Evolutionary conservation across 2,797 vertebrate species (phyloP).

Genomic region (Miichthys miiuy): DNA sequence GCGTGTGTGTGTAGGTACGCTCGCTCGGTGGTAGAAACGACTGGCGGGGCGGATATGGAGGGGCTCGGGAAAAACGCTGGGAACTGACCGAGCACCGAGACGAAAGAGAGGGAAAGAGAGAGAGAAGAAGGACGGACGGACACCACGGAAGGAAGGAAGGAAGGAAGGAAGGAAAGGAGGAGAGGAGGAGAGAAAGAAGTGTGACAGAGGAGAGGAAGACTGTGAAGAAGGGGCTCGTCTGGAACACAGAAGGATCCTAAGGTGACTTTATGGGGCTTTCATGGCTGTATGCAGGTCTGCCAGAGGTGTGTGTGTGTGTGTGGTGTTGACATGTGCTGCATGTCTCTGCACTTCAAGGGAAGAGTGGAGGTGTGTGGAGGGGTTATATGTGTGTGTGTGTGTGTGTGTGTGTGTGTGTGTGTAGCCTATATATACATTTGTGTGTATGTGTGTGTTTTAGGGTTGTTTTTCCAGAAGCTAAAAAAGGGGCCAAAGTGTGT

Average conservation of each 20-base stretch:
- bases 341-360: constrained; percentile 70
- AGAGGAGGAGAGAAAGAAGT: constrained; percentile 61
- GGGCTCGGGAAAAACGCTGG: constrained; percentile 78
- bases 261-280: constrained; percentile 86
- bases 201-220: constrained; percentile 73
- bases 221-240: constrained; percentile 81
- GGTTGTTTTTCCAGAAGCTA: constrained; percentile 58
- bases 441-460: constrained; percentile 26
- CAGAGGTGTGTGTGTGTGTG: constrained; percentile 21
- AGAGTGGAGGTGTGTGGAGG: constrained; percentile 52
- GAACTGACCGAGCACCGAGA: constrained; percentile 85
- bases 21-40: constrained; percentile 79
- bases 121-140: constrained; percentile 25
- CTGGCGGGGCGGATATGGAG: constrained; percentile 85
- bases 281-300: constrained; percentile 41
- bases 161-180: constrained; percentile 60
- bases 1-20: constrained; percentile 54
- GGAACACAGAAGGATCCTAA: constrained; percentile 85
- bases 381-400: constrained; percentile 6
- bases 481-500: constrained; percentile 67
- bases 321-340: constrained; percentile 77
- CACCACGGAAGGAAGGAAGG: constrained; percentile 52
- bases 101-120: constrained; percentile 59
- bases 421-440: constrained; percentile 26
- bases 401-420: constrained; percentile 17